Percentiles rank a stretch among this genome's conserved stretches.
These are phyloP conservation scores for Eupithecia tripunctaria DNA, from an alignment of 2,888 invertebrate genomes.

Conservation along the genomic window DNA sequence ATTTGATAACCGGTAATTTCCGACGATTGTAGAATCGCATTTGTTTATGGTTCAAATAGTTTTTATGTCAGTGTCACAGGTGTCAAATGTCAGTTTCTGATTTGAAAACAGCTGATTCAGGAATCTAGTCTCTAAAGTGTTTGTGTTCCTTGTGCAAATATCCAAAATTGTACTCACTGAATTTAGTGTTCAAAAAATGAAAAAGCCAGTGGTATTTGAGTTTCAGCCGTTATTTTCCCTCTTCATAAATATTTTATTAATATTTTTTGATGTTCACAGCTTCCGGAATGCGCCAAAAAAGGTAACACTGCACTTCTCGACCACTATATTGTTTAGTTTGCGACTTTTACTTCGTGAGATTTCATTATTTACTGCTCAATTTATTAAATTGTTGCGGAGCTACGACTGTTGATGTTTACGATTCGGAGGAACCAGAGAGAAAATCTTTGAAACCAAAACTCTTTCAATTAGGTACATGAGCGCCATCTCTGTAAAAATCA, in stretches of 20 bases:
- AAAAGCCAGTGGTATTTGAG: neutral
- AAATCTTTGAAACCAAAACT: too few species aligned
- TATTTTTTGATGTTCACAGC: neutral
- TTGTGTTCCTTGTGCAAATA: neutral
- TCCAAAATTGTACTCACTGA: neutral
- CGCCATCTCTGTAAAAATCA: too few species aligned
- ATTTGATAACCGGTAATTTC: neutral
- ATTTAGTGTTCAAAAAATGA: neutral
- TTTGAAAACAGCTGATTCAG: neutral
- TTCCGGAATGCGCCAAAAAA: neutral
- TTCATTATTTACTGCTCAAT: neutral
- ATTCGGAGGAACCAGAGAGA: too few species aligned
- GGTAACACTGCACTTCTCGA: neutral
- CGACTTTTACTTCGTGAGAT: neutral
- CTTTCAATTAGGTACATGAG: too few species aligned
- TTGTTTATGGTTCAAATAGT: neutral
- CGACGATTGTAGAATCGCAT: neutral
- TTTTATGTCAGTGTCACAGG: neutral
- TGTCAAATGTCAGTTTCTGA: neutral
- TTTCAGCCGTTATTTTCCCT: neutral
- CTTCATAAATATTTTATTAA: neutral
- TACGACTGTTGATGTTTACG: neutral
- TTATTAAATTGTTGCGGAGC: neutral
- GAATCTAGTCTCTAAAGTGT: neutral
- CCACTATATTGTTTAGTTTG: neutral